Base-by-base conservation (phyloP, 2,113 vertebrate species). In the Athene noctua region DNA sequence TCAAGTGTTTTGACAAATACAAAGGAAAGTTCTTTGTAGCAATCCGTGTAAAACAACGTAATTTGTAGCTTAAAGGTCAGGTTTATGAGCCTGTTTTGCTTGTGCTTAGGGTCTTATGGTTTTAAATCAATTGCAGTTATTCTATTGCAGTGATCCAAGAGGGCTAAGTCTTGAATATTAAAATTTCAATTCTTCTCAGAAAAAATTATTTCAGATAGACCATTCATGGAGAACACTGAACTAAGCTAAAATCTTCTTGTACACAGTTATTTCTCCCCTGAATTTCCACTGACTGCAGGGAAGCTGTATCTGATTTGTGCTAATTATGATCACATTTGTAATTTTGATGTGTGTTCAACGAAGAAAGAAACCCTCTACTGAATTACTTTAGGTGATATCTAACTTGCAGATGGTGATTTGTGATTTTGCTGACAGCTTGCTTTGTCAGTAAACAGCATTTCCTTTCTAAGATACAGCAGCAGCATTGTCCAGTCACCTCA, bases 161-260 rank as follows among this genome's bases (percentile, higher is more conserved):
- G 1, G 5, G 9, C 13, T 61, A 44, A 52, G 7, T 1, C 6
- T 34, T 23, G 5, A 3, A 47, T 30, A 5, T 21, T 61, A 40
- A 70, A 54, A 40, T 21, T 89, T 86, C 17, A 4, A 4, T 12
- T 73, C 36, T 82, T 74, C 32, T 63, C 40, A 74, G 11, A 72
- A 78, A 19, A 3, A 3, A 7, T 30, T 13, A 68, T 63, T 65
- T 78, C 26, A 73, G 38, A 44, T 12, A 63, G 8, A 4, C 1
- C 3, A 30, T 55, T 16, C 8, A 40, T 9, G 5, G 2, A 74
- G 10, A 63, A 8, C 8, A 3, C 4, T 40, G 44, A 79, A 94
- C 3, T 61, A 55, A 54, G 10, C 8, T 79, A 32, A 82, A 83
- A 47, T 58, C 13, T 70, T 79, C 13, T 51, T 38, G 9, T 22